Evolutionary conservation across 1,140 invertebrate species (phyloP), one percentile per base, ranked within the genome.

Genomic region (Theocolax elegans): DNA sequence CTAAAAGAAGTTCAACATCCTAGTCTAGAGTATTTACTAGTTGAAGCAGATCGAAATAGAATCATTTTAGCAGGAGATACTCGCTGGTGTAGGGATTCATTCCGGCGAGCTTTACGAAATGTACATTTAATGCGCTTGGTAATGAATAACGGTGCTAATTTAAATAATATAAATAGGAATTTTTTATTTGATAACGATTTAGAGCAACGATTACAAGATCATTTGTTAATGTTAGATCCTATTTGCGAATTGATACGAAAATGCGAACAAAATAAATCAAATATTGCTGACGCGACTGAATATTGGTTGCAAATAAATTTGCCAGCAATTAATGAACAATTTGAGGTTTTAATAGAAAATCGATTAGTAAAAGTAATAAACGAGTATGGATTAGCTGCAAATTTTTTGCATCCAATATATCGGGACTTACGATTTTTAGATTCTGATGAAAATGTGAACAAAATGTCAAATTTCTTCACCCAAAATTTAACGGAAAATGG

Each of bases 391-490:
- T 53, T 60, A 21, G 62, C 38, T 13, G 66, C 66, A 9, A 65
- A 73, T 65, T 66, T 68, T 31, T 49, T 73, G 21, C 60, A 73
- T 42, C 66, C 60, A 19, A 15, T 38, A 29, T 59, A 62, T 15
- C 15, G 12, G 6, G 42, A 25, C 7, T n/a, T 9, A 42, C 10
- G 56, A 23, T 59, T 31, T 62, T 8, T 2, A 17, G 17, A 48
- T 15, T 13, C 3, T 12, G 40, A 17, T 3, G 27, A 54, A n/a
- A 21, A 29, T 54, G 7, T 54, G 2, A 31, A 54, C 29, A 21
- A 21, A 29, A 19, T 54, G 9, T 15, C 27, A 15, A 4, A 54
- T n/a, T 64, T 49, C 51, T 31, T 35, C 12, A 7, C 46, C 1
- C 6, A 64, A 49, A 49, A 51, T 51, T 49, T 49, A 21, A 8